These are phyloP conservation scores for Drosophila tani DNA, from an alignment of 1,140 invertebrate genomes.

Conservation along the genomic window DNA sequence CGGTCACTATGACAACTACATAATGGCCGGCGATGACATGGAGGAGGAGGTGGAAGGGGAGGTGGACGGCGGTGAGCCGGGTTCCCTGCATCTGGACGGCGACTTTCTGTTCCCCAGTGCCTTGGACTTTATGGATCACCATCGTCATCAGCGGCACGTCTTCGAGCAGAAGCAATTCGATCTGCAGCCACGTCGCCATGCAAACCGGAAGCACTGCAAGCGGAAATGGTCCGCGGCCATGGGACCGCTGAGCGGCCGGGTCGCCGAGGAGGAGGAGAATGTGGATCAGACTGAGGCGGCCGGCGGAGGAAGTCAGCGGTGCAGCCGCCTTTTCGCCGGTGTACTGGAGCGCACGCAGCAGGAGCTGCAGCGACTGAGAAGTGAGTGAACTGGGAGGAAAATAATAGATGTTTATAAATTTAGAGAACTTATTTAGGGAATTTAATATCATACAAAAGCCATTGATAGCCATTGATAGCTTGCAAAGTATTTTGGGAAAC, in stretches of 20 bases:
- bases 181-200: conserved; percentile 63
- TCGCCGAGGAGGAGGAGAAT: conserved; percentile 36
- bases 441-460: too few relatives aligned
- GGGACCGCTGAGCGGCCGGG: conserved; percentile 15
- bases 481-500: too few relatives aligned
- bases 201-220: conserved; percentile 73
- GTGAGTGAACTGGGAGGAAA: conserved; percentile 83
- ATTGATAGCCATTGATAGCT: too few relatives aligned
- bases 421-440: too few relatives aligned
- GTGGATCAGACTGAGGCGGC: conserved; percentile 21
- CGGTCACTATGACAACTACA: conserved; percentile 66
- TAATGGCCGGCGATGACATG: conserved; percentile 69
- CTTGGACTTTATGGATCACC: conserved; percentile 67
- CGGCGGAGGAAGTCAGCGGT: conserved; percentile 56
- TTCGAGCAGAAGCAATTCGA: conserved; percentile 73
- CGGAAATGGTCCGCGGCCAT: conserved; percentile 71
- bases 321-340: conserved; percentile 85
- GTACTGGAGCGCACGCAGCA: conserved; percentile 86
- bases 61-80: conserved; percentile 43
- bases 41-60: conserved; percentile 59
- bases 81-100: conserved; percentile 56
- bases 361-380: conserved; percentile 87
- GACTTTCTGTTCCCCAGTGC: conserved; percentile 70
- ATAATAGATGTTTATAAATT: too few relatives aligned
- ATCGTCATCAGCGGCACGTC: conserved; percentile 48